Evolutionary conservation across 2,113 vertebrate species (phyloP), one percentile per base, ranked within the genome.

Genomic region (Gallinago paraguaiae): DNA sequence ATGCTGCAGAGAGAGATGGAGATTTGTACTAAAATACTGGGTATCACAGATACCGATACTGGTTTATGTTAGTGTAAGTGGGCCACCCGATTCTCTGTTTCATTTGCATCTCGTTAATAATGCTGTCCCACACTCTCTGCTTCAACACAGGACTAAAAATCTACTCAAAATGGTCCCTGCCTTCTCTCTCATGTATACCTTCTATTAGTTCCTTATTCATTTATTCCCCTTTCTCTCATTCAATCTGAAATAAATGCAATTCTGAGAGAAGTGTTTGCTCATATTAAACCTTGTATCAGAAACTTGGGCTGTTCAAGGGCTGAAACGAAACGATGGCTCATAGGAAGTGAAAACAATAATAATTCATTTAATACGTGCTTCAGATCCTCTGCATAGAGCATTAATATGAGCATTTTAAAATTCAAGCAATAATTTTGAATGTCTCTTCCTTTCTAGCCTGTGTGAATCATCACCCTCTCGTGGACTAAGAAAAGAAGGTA

Each of bases 361-460:
- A 93, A 93, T 76, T 95, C 70, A 82, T 89, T 95, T 64, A 85
- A 33, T 89, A 65, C 53, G 61, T 87, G 61, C 57, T 96, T 53
- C 77, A 89, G 57, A 85, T 65, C 65, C 70, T 84, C 83, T 59
- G 37, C 63, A 85, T 41, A 74, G 45, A 1, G 5, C 77, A 87
- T 96, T 93, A 94, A 87, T 65, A 69, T 12, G 54, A 91, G 30
- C 69, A 41, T 89, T 88, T 95, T 84, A 82, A 95, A 93, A 97
- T 76, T 91, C 93, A 91, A 79, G 77, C 63, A 82, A 69, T 95
- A 72, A 89, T 93, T 95, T 72, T 80, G 24, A 37, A 71, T 28
- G 57, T n/a, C 77, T 94, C 85, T 87, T 60, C 43, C 45, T 65
- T 89, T 69, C 80, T 30, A 72, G 77, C 17, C 24, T 39, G 14